Percentiles rank a stretch among this genome's conserved stretches.
Conservation (phyloP, 1,140 invertebrate genomes). For the Thaumetopoea pityocampa region DNA sequence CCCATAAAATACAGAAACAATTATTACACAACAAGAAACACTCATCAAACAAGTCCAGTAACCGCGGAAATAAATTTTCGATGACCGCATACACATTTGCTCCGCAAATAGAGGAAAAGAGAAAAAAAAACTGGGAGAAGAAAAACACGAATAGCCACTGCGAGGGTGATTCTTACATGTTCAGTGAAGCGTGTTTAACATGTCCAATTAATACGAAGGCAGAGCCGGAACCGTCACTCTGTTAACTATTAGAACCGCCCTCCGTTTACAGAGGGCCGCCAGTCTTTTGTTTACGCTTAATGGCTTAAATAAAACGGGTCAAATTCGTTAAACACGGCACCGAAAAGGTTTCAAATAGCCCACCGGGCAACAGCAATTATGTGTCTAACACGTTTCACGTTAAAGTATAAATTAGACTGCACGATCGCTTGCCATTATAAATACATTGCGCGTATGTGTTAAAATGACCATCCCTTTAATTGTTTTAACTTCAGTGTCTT, state of each 20-base stretch:
- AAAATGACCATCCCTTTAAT: constrained; percentile 45
- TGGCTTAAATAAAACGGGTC: constrained; percentile 68
- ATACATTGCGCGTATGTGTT: constrained; percentile 35
- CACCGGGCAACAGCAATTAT: constrained; percentile 26
- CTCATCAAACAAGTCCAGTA: constrained; percentile 15
- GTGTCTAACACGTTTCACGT: constrained; percentile 27
- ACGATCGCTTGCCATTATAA: constrained; percentile 36
- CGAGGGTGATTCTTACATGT: constrained; percentile 45
- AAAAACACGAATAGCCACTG: constrained; percentile 30
- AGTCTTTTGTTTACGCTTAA: constrained; percentile 70
- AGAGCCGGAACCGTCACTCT: constrained; percentile 36
- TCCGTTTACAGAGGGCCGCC: constrained; percentile 46
- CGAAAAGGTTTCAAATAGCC: constrained; percentile 50
- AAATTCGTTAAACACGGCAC: constrained; percentile 56
- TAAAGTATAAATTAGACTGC: constrained; percentile 48
- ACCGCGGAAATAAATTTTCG: constrained; percentile 35
- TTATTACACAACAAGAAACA: too few relatives aligned
- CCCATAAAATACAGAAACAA: too few relatives aligned
- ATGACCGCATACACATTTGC: constrained; percentile 28
- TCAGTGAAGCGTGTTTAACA: constrained; percentile 60
- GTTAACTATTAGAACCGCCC: constrained; percentile 56
- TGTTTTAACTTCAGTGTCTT: constrained; percentile 41
- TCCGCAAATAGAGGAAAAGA: constrained; percentile 26
- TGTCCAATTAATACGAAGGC: constrained; percentile 61
- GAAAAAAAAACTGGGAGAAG: constrained; percentile 28